Percentiles rank a stretch among this genome's conserved stretches.
phyloP scores from a whole-genome alignment of 2,797 vertebrate species.

The Psittacula echo region DNA sequence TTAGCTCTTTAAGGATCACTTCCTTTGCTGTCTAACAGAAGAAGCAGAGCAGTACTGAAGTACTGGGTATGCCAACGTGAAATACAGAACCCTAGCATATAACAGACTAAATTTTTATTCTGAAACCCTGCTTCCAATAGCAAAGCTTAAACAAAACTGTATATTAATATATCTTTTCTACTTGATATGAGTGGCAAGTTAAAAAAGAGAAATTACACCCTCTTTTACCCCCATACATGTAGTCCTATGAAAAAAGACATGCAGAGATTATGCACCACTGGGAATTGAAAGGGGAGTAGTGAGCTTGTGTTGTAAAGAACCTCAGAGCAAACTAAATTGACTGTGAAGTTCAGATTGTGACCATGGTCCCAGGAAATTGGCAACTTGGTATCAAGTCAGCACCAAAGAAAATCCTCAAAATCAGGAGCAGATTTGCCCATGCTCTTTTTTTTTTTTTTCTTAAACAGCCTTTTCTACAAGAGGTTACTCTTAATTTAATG shows the following conservation, averaged over 20 bases:
- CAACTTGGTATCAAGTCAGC: not conserved
- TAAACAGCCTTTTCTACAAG: not conserved
- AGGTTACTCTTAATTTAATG: not conserved
- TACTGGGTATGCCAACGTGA: not conserved
- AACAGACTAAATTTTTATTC: not conserved
- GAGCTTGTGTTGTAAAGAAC: not conserved
- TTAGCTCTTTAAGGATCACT: not conserved
- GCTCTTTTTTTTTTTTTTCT: not conserved
- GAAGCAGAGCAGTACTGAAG: not conserved
- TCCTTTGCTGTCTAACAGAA: not conserved
- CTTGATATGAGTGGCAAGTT: not conserved
- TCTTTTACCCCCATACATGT: accelerated
- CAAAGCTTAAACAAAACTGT: not conserved
- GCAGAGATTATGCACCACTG: not conserved
- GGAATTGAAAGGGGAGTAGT: not conserved
- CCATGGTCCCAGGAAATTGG: not conserved
- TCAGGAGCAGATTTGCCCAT: not conserved
- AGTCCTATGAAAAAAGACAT: not conserved
- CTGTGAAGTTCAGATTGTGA: not conserved
- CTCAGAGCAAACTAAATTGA: not conserved
- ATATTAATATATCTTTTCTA: not conserved
- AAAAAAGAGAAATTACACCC: not conserved
- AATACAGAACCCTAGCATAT: not conserved
- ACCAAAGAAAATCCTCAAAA: not conserved
- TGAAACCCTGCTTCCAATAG: not conserved